These are phyloP conservation scores for Tanypteryx hageni DNA, from an alignment of 2,888 invertebrate genomes.

Conservation along the genomic window DNA sequence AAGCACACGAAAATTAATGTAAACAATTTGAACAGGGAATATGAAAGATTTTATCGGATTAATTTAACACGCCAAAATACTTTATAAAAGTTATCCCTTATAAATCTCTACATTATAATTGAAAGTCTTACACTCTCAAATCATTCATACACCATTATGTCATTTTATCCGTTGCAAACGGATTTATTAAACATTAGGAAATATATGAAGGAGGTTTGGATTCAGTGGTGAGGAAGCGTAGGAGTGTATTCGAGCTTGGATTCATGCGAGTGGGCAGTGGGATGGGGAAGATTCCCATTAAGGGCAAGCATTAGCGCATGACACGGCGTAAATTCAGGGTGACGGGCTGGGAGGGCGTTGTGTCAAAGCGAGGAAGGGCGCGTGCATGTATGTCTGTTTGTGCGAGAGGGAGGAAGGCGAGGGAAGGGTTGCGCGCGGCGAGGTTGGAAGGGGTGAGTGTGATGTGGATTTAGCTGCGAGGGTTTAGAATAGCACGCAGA, in stretches of 20 bases:
- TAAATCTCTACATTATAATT: too few species aligned
- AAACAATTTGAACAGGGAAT: too few species aligned
- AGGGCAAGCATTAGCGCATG: conserved; percentile 19
- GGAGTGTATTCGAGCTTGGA: neutral
- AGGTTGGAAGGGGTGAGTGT: neutral
- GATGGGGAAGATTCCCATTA: neutral
- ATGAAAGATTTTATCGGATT: too few species aligned
- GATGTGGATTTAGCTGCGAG: neutral
- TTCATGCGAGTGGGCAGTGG: neutral
- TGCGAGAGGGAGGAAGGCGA: neutral
- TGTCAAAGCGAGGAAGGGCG: neutral
- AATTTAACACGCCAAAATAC: too few species aligned
- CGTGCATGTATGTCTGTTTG: neutral
- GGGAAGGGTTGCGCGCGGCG: too few species aligned
- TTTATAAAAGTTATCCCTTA: too few species aligned
- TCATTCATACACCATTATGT: too few species aligned
- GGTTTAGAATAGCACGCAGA: neutral
- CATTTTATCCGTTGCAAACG: too few species aligned
- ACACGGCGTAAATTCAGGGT: conserved; percentile 42
- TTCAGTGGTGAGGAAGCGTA: neutral
- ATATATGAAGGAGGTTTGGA: neutral
- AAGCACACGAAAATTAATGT: too few species aligned
- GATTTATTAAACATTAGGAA: too few species aligned
- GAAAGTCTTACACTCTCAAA: too few species aligned
- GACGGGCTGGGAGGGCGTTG: neutral